phyloP scores from a whole-genome alignment of 2,113 vertebrate species.

The Daboia siamensis region DNA sequence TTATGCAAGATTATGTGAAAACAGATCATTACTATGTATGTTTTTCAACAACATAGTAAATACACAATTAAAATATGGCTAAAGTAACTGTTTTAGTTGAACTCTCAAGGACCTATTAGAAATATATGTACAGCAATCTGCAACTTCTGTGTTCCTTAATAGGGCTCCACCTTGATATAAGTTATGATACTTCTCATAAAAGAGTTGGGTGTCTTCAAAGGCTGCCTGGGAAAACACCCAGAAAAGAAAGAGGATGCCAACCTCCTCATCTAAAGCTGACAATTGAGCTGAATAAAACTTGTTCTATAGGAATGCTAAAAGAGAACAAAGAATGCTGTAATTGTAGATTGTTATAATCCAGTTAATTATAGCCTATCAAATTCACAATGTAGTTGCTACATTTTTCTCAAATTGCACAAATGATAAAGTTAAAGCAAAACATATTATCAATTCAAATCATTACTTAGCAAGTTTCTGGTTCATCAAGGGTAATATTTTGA shows the following conservation, averaged over 20 bases:
- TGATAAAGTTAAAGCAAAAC: conserved; percentile 28
- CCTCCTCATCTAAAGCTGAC: not conserved
- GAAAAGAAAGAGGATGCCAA: not conserved
- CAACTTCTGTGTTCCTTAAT: not conserved
- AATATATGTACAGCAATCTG: not conserved
- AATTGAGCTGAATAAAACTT: not conserved
- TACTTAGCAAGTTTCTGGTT: not conserved
- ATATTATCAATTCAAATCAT: not conserved
- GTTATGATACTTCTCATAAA: not conserved
- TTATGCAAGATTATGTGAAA: not conserved
- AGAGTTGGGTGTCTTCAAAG: not conserved
- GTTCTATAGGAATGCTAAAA: not conserved
- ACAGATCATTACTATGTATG: not conserved
- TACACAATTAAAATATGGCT: not conserved
- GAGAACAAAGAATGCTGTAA: not conserved
- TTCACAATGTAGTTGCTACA: not conserved
- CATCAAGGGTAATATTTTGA: conserved; percentile 1
- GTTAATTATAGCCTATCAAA: not conserved
- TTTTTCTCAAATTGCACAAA: conserved; percentile 19
- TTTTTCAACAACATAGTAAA: not conserved
- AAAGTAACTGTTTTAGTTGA: not conserved
- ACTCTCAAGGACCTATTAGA: not conserved
- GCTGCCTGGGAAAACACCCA: not conserved
- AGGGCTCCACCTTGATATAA: not conserved
- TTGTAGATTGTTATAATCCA: not conserved